Percentiles rank a stretch among this genome's conserved stretches.
Conservation (phyloP, 1,140 invertebrate species). For the Anoplolepis gracilipes region DNA sequence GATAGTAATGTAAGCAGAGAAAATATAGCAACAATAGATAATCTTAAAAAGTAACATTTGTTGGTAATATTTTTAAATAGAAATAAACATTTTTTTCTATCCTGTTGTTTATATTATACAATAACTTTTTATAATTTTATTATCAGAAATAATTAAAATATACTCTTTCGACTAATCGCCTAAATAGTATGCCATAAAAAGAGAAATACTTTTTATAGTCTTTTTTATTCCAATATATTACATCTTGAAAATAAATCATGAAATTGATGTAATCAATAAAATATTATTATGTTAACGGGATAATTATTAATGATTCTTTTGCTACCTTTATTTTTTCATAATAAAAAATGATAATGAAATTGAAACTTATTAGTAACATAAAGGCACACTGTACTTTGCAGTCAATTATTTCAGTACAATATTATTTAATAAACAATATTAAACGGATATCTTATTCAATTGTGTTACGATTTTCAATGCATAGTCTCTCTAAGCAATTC, state of each 20-base stretch:
- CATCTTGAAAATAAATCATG: background rate
- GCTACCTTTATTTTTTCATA: background rate
- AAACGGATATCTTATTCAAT: background rate
- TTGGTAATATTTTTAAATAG: conserved; percentile 3
- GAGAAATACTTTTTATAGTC: background rate
- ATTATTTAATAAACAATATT: conserved; percentile 7
- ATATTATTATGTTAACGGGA: background rate
- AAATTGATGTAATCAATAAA: background rate
- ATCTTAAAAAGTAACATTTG: background rate
- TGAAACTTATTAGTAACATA: background rate
- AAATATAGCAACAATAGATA: background rate
- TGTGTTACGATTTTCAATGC: background rate
- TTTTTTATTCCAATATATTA: background rate
- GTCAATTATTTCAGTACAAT: background rate
- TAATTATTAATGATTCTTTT: conserved; percentile 15
- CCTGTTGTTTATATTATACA: background rate
- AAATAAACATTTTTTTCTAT: background rate
- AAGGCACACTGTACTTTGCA: background rate
- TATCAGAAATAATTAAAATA: background rate
- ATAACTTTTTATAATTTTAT: background rate
- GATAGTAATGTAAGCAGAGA: background rate
- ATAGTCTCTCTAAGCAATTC: background rate
- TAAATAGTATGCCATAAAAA: background rate
- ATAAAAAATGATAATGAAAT: background rate
- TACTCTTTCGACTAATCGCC: background rate